These are phyloP conservation scores for Lethrus apterus DNA, from an alignment of 1,140 invertebrate species.

Conservation along the genomic window DNA sequence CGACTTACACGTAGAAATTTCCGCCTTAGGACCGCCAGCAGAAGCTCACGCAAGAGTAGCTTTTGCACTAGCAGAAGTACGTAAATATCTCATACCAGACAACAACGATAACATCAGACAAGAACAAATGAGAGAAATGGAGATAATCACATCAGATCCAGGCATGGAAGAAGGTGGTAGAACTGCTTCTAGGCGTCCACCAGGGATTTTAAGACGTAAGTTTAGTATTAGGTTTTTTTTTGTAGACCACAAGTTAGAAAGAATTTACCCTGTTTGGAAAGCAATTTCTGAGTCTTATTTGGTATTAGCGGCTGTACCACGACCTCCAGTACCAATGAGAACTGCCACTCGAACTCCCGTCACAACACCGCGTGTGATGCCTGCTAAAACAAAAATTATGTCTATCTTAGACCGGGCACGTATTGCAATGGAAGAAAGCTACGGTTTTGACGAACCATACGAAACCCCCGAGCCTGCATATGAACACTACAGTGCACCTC, in stretches of 20 bases:
- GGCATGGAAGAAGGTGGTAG: slow-evolving; percentile 27
- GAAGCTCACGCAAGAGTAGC: slow-evolving; percentile 85
- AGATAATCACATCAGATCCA: slow-evolving; percentile 44
- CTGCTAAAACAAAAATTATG: slow-evolving; percentile 70
- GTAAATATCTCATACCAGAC: slow-evolving; percentile 66
- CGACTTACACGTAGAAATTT: slow-evolving; percentile 85
- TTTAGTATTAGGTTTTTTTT: neutral
- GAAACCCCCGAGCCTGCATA: slow-evolving; percentile 24
- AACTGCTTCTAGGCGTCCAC: slow-evolving; percentile 27
- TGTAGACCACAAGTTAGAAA: too few relatives aligned
- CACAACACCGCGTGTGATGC: slow-evolving; percentile 46
- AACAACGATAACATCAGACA: slow-evolving; percentile 81
- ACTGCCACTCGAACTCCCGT: slow-evolving; percentile 43
- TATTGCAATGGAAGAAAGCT: slow-evolving; percentile 65
- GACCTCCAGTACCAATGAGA: slow-evolving; percentile 33
- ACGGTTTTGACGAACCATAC: slow-evolving; percentile 44
- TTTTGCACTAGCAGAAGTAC: slow-evolving; percentile 72
- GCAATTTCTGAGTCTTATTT: neutral
- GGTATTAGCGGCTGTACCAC: slow-evolving; percentile 21
- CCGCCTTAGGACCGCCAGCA: slow-evolving; percentile 73
- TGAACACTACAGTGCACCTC: slow-evolving; percentile 20
- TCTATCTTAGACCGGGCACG: slow-evolving; percentile 74
- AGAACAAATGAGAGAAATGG: slow-evolving; percentile 80
- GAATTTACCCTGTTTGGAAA: too few relatives aligned
- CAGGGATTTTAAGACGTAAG: slow-evolving; percentile 16